phyloP scores from a whole-genome alignment of 1,140 invertebrate species.

The Aphaenogaster rudis region DNA sequence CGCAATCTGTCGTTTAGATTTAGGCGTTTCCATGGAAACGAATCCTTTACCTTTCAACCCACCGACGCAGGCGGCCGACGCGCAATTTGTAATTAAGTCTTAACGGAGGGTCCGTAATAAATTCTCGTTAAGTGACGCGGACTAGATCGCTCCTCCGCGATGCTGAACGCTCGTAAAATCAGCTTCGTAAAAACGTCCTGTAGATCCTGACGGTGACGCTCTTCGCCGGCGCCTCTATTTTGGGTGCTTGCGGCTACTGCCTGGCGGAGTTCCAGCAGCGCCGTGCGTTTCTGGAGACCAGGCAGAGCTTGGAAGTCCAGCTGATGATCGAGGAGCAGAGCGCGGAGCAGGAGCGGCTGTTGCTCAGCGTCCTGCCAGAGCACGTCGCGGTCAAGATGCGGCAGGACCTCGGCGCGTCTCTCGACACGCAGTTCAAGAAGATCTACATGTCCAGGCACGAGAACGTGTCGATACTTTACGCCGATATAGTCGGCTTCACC shows the following conservation, averaged over 20 bases:
- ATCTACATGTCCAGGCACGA: conserved; percentile 99
- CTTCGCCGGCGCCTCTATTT: conserved; percentile 85
- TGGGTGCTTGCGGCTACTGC: conserved; percentile 93
- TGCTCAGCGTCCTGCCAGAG: conserved; percentile 97
- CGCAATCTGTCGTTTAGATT: not conserved
- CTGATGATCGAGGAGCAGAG: conserved; percentile 97
- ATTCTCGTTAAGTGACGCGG: not conserved
- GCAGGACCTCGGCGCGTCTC: conserved; percentile 94
- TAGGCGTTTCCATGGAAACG: not conserved
- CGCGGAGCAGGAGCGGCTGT: conserved; percentile 95
- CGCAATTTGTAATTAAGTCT: conserved; percentile 16
- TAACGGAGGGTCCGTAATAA: not conserved
- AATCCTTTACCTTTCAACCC: not conserved
- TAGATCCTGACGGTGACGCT: conserved; percentile 90
- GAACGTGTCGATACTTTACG: conserved; percentile 97
- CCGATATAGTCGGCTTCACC: conserved; percentile 97
- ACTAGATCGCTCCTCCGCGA: not conserved
- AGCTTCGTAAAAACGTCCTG: conserved; percentile 42
- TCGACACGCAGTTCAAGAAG: conserved; percentile 97
- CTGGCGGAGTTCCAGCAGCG: conserved; percentile 95
- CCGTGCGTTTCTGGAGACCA: conserved; percentile 95
- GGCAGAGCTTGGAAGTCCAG: conserved; percentile 96
- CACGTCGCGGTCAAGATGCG: conserved; percentile 98
- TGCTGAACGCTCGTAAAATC: conserved; percentile 14
- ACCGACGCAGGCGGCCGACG: not conserved